Evolutionary conservation across 2,888 invertebrate species (phyloP), one percentile per base, ranked within the genome.

Genomic region (Bembecia ichneumoniformis): DNA sequence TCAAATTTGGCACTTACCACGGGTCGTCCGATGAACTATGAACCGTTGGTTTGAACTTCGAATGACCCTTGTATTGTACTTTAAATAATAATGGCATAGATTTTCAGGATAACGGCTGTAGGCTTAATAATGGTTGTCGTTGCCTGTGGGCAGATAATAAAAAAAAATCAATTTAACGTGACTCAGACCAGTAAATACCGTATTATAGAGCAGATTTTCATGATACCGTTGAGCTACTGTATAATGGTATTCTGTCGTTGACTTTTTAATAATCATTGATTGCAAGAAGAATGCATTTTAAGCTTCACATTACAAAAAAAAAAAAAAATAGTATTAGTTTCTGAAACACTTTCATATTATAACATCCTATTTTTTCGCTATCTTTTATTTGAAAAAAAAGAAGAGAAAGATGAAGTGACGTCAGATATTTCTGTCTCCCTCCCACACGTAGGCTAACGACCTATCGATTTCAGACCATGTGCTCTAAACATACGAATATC

Each of bases 1-100:
- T 72, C 68, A 77, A 73, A 77, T 74, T 64, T 62, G 57, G 66
- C 63, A 64, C 64, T 55, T 55, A 53, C 57, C 49, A 40, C 56
- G 53, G 49, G 47, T 45, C 55, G 61, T 62, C 59, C 62, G 58
- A 52, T 58, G 66, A 65, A 65, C 66, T 65, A 60, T 65, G 66
- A 66, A 63, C 65, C 57, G 40, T 48, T 46, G 13, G 14, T 28
- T 34, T 47, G 34, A 15, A 46, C 47, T 40, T 43, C 28, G 46
- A 48, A 36, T 51, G 49, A 54, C 52, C 52, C 54, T 45, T 53
- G 17, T 14, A 15, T 36, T 44, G 51, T 43, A 48, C 40, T 46
- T 40, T 45, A 47, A 52, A 48, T 48, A 44, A 35, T 49, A 46
- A 34, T 14, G 36, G 36, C 45, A 14, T 49, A 35, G 49, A 36